These are phyloP conservation scores for Slavum lentiscoides DNA, from an alignment of 2,888 invertebrate species.

Conservation along the genomic window DNA sequence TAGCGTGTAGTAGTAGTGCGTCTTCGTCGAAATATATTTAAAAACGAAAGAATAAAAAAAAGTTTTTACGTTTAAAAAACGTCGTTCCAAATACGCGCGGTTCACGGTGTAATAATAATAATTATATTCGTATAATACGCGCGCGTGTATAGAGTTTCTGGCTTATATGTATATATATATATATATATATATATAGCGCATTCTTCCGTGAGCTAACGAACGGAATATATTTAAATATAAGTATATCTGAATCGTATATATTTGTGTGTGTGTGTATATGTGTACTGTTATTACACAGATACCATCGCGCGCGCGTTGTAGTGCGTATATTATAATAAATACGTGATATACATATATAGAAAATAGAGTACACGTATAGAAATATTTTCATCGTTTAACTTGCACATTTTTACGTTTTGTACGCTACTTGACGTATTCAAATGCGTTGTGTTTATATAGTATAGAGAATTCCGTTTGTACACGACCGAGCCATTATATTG, in stretches of 20 bases:
- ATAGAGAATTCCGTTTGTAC: not conserved
- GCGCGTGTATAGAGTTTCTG: too few relatives aligned
- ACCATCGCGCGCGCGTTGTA: not conserved
- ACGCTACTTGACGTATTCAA: too few relatives aligned
- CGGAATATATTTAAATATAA: constrained; percentile 18
- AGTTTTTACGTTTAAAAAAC: not conserved
- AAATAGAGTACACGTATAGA: not conserved
- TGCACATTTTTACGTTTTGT: not conserved
- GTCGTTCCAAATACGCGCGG: not conserved
- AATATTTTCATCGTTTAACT: constrained; percentile 15
- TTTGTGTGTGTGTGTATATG: too few relatives aligned
- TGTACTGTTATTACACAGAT: constrained; percentile 1
- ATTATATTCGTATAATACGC: not conserved
- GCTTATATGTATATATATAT: not conserved
- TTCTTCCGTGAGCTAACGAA: constrained; percentile 19
- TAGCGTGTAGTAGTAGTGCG: too few relatives aligned
- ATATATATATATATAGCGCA: not conserved
- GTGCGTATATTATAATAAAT: not conserved
- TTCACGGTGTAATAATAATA: not conserved
- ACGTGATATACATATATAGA: not conserved
- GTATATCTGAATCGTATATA: not conserved
- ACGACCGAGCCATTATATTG: too few relatives aligned
- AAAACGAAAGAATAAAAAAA: too few relatives aligned
- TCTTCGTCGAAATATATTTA: too few relatives aligned
- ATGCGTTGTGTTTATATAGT: too few relatives aligned